Percentiles rank a stretch among this genome's conserved stretches.
Evolutionary conservation across 2,888 invertebrate genomes (phyloP).

Genomic region (Ectemnius continuus): DNA sequence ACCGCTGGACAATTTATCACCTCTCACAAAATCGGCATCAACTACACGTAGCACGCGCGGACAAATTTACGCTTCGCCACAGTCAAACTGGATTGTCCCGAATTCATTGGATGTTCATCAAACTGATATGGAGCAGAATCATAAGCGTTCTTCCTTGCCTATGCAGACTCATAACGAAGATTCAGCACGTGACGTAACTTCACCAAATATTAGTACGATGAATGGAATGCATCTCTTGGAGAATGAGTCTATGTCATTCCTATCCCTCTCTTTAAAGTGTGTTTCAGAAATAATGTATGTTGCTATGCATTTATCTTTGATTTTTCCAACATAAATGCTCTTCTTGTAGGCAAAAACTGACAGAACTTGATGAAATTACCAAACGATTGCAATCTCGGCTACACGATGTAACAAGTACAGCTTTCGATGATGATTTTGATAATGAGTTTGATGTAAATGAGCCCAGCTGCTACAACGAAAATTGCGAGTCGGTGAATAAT

Average conservation of each 20-base stretch:
- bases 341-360: constrained; percentile 81
- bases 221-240: constrained; percentile 63
- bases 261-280: constrained; percentile 73
- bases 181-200: constrained; percentile 24
- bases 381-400: constrained; percentile 81
- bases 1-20: constrained; percentile 79
- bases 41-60: too few relatives aligned
- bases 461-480: constrained; percentile 60
- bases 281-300: constrained; percentile 30
- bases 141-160: background rate
- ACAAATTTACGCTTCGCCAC: too few relatives aligned
- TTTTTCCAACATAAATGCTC: background rate
- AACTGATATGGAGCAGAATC: background rate
- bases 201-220: constrained; percentile 39
- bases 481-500: constrained; percentile 53
- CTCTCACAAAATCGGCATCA: constrained; percentile 56
- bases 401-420: constrained; percentile 80
- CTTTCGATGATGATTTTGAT: constrained; percentile 81
- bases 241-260: constrained; percentile 71
- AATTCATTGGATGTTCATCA: background rate
- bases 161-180: constrained; percentile 27
- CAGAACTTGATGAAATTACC: constrained; percentile 83
- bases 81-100: background rate
- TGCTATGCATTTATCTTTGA: background rate
- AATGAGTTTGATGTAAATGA: constrained; percentile 78